Base-by-base conservation (phyloP, 2,797 vertebrate species). In the Crenuchus spilurus region DNA sequence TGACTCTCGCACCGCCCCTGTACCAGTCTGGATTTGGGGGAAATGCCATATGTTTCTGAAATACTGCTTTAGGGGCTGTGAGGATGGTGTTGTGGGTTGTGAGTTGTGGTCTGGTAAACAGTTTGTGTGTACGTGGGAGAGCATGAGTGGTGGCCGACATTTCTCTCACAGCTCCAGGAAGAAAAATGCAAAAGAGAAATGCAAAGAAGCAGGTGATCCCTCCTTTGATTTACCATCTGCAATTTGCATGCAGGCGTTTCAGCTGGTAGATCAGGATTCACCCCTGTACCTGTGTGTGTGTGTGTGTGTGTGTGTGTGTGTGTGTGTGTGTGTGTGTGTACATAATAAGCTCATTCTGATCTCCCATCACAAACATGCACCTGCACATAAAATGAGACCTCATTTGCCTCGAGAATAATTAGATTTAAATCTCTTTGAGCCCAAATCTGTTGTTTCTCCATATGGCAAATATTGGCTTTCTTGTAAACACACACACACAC, bases 121-220 rank as follows among this genome's bases (percentile, higher is more conserved):
- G 33, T 18, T 10, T 14, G 6, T 24, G 51, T 18, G 33, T n/a
- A n/a, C n/a, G n/a, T 57, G 39, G 1, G 20, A 51, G 54, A 6
- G 35, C 18, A 39, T 54, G 46, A 44, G 30, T 13, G 33, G 26
- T 4, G 14, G 4, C 28, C 24, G 62, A 22, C 22, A 37, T 28
- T 61, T 18, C 20, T 54, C 51, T 54, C 51, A 54, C 30, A 42
- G 22, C 24, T 68, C 49, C 62, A 64, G 62, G 49, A 75, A 52
- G 49, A 70, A 75, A 63, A 18, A 77, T 70, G 66, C 66, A 80
- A 80, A 80, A 1, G 24, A 31, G 3, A 69, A 24, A 75, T 77
- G 73, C 52, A 72, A 78, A 78, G 63, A 35, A 60, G 42, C 72
- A 64, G 41, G 33, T 75, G 75, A 77, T 72, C 65, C 60, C 51